Evolutionary conservation across 2,113 vertebrate species (phyloP).

Genomic region (Odobenus rosmarus): DNA sequence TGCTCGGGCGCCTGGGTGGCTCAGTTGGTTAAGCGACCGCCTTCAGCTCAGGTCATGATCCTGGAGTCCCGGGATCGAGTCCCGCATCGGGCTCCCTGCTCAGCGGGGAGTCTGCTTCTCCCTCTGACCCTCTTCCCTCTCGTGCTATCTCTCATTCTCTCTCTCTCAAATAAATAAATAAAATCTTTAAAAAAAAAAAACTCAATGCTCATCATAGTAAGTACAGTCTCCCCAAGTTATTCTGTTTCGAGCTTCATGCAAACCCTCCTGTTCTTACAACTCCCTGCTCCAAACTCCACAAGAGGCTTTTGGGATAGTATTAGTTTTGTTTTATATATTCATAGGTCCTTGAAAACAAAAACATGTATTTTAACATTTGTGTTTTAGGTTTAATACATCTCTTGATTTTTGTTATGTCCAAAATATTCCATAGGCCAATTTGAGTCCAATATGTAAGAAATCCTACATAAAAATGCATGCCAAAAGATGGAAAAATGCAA

Average conservation of each 20-base stretch:
- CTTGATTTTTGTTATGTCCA: background rate
- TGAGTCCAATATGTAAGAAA: background rate
- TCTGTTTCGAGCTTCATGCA: background rate
- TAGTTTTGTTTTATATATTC: background rate
- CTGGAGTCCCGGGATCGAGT: too few species aligned
- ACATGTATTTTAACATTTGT: background rate
- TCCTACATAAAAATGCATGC: background rate
- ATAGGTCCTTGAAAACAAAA: background rate
- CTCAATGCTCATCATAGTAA: background rate
- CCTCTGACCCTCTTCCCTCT: too few species aligned
- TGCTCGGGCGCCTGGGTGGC: too few species aligned
- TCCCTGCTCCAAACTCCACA: background rate
- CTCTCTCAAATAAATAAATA: too few species aligned
- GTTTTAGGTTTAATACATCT: background rate
- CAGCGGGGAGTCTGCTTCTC: too few species aligned
- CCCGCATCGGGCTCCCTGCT: too few species aligned
- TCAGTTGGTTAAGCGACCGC: too few species aligned
- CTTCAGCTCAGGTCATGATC: too few species aligned
- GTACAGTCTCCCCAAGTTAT: background rate
- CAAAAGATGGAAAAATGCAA: background rate
- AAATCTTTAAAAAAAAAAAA: too few species aligned
- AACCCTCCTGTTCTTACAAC: background rate
- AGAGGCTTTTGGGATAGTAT: background rate
- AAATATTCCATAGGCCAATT: background rate
- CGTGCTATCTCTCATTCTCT: too few species aligned